Percentiles rank a stretch among this genome's conserved stretches.
These are phyloP conservation scores for Sternarchorhynchus goeldii DNA, from an alignment of 2,797 vertebrate species.

Conservation along the genomic window DNA sequence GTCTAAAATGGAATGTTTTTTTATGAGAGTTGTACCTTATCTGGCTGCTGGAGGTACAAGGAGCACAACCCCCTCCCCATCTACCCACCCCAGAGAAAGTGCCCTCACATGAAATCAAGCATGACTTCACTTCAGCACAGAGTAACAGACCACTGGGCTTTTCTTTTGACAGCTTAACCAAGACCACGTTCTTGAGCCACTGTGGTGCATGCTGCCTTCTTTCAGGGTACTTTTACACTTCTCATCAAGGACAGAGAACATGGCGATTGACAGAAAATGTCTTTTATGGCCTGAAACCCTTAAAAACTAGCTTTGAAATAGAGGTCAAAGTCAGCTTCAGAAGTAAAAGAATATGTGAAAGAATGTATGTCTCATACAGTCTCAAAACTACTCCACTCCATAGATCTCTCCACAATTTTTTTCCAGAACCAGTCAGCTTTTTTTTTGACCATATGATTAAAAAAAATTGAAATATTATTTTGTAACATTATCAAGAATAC, in stretches of 20 bases:
- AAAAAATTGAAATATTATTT: background rate
- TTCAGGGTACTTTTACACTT: constrained; percentile 53
- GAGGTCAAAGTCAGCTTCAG: constrained; percentile 16
- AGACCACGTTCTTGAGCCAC: constrained; percentile 46
- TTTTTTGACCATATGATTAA: no score
- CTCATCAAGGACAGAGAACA: constrained; percentile 42
- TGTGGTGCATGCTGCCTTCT: constrained; percentile 55
- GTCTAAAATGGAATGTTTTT: background rate
- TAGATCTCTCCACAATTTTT: no score
- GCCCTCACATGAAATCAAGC: constrained; percentile 56
- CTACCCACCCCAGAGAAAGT: constrained; percentile 34
- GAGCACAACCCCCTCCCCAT: background rate
- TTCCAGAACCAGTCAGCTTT: no score
- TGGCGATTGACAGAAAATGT: constrained; percentile 43
- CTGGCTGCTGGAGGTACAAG: background rate
- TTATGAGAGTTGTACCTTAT: background rate
- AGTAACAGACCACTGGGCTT: constrained; percentile 60
- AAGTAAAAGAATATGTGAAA: background rate
- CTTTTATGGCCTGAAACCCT: constrained; percentile 25
- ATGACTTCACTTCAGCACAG: constrained; percentile 61
- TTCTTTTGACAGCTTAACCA: constrained; percentile 51
- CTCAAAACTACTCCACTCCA: no score
- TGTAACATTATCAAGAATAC: background rate
- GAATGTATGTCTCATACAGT: no score
- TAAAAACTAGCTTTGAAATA: constrained; percentile 19